These are phyloP conservation scores for Coptodon rendalli DNA, from an alignment of 2,113 vertebrate species.

Conservation along the genomic window DNA sequence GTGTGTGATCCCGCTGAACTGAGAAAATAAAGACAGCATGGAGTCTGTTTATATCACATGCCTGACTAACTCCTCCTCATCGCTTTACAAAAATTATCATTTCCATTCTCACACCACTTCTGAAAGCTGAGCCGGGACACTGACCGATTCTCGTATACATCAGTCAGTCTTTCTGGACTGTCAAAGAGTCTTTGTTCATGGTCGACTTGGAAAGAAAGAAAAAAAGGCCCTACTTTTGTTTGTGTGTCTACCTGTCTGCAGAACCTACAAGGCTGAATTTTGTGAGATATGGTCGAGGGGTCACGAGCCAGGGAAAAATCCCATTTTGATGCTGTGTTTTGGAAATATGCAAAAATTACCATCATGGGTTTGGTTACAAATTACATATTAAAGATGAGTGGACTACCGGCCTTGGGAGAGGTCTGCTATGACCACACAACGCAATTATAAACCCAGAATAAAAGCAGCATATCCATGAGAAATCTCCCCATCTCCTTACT, in stretches of 20 bases:
- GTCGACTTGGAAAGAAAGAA: not conserved
- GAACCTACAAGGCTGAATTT: not conserved
- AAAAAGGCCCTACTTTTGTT: rapidly evolving
- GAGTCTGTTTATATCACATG: not conserved
- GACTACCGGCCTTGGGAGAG: not conserved
- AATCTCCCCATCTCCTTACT: not conserved
- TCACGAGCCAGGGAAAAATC: rapidly evolving
- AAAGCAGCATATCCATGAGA: slow-evolving; percentile 8
- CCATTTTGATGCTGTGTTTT: not conserved
- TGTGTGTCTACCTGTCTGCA: not conserved
- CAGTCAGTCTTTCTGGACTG: not conserved
- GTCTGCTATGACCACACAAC: not conserved
- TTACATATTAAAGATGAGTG: not conserved
- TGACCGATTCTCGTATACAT: not conserved
- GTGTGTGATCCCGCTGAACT: not conserved
- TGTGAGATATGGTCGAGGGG: not conserved
- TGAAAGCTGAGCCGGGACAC: not conserved
- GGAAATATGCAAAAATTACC: not conserved
- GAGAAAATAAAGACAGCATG: not conserved
- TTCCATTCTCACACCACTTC: not conserved
- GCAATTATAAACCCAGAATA: not conserved
- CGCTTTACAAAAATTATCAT: rapidly evolving
- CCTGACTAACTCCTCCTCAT: not conserved
- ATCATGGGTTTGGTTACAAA: not conserved
- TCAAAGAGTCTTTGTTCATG: not conserved